Evolutionary conservation across 2,888 invertebrate genomes (phyloP), one percentile per base, ranked within the genome.

Genomic region (Empis livida): DNA sequence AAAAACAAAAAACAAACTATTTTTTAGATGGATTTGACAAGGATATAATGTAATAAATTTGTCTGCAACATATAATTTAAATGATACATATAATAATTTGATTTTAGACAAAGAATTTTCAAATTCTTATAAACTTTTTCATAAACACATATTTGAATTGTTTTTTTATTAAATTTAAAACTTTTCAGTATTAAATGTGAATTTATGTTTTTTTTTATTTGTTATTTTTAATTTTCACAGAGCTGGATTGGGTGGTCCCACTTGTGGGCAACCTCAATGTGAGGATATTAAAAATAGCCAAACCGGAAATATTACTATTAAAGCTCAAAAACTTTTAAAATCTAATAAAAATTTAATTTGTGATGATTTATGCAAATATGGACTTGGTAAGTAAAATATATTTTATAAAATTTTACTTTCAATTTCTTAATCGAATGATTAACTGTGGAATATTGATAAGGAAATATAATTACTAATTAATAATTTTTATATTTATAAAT

Each of bases 341-440:
- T 47, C 54, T 41, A 54, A 56, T 44, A 48, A 53, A 44, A 27
- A 51, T 16, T 65, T 64, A 43, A 77, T 79, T 47, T 82, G 81
- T 56, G 73, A 75, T 1, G 65, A 75, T 32, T 71, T 81, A 45
- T 82, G 82, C 63, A 63, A 66, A 46, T 76, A 78, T 60, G 69
- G 70, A 49, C 65, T 81, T 42, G 82, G 77, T 69, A 59, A 58
- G 62, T 57, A 38, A 13, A 27, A 8, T 8, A 27, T 8, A 20
- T 20, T 20, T 20, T n/a, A n/a, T n/a, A n/a, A n/a, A n/a, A n/a
- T n/a, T n/a, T 20, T 32, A 32, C 3, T 37, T 30, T 43, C 20
- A 30, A 1, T 13, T 51, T 54, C n/a, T n/a, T n/a, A n/a, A n/a
- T n/a, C n/a, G n/a, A n/a, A n/a, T n/a, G n/a, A n/a, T n/a, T n/a